Evolutionary conservation across 2,888 invertebrate genomes (phyloP).

Genomic region (Lycophotia porphyrea): DNA sequence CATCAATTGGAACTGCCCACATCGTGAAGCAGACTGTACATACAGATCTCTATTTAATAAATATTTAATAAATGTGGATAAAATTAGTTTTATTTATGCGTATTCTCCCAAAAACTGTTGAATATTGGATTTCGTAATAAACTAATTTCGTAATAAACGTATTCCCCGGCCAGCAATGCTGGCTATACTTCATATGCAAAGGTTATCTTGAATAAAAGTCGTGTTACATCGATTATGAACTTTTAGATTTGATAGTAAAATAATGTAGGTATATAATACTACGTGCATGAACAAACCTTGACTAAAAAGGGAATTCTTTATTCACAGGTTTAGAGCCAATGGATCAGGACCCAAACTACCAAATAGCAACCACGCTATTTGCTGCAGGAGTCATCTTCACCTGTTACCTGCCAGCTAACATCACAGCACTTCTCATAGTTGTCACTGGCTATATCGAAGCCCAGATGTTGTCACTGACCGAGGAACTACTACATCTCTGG

Average conservation of each 20-base stretch:
- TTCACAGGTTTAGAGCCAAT: constrained; percentile 79
- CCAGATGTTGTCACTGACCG: constrained; percentile 76
- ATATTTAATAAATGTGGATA: neutral
- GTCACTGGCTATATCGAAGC: constrained; percentile 78
- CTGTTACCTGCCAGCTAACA: constrained; percentile 72
- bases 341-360: constrained; percentile 77
- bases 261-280: neutral
- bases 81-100: constrained; percentile 1
- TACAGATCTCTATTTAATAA: no score
- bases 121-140: neutral
- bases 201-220: neutral
- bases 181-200: no score
- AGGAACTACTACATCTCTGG: constrained; percentile 76
- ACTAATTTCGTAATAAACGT: no score
- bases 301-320: neutral
- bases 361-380: constrained; percentile 69
- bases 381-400: constrained; percentile 64
- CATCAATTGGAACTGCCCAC: no score
- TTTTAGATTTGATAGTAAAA: neutral
- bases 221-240: neutral
- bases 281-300: neutral
- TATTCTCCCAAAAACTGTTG: neutral
- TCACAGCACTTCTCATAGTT: constrained; percentile 75
- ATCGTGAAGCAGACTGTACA: no score
- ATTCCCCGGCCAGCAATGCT: no score